phyloP scores from a whole-genome alignment of 1,140 invertebrate species.

The Lordiphosa collinella region DNA sequence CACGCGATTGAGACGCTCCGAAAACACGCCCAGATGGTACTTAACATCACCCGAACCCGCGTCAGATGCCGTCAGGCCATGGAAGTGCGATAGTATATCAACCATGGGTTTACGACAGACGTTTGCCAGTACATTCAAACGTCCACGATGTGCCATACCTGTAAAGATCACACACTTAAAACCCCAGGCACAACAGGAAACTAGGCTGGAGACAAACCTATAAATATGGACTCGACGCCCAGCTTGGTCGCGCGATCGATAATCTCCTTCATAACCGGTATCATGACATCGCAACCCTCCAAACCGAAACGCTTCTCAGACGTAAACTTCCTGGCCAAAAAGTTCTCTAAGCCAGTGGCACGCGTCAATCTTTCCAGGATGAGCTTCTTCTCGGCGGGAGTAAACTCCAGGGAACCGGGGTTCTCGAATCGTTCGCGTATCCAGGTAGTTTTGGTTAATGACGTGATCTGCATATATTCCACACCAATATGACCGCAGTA shows the following conservation, averaged over 20 bases:
- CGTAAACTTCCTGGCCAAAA: slow-evolving; percentile 92
- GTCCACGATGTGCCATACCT: slow-evolving; percentile 96
- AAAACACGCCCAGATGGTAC: slow-evolving; percentile 94
- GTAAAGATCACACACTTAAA: slow-evolving; percentile 82
- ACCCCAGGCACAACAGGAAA: neutral
- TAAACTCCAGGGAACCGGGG: slow-evolving; percentile 80
- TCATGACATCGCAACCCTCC: slow-evolving; percentile 94
- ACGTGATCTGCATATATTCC: slow-evolving; percentile 94
- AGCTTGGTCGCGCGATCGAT: slow-evolving; percentile 89
- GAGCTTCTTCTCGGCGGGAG: slow-evolving; percentile 37
- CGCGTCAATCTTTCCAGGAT: slow-evolving; percentile 50
- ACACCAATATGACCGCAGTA: slow-evolving; percentile 87
- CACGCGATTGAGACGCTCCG: slow-evolving; percentile 88
- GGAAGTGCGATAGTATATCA: slow-evolving; percentile 93
- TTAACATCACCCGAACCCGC: slow-evolving; percentile 95
- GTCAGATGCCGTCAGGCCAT: slow-evolving; percentile 87
- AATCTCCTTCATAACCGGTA: slow-evolving; percentile 92
- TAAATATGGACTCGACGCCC: slow-evolving; percentile 86
- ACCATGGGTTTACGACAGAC: slow-evolving; percentile 92
- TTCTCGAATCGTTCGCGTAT: slow-evolving; percentile 89
- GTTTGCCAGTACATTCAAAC: slow-evolving; percentile 94
- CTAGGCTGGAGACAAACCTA: neutral
- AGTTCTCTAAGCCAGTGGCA: slow-evolving; percentile 86
- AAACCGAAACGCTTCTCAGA: slow-evolving; percentile 95
- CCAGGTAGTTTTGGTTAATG: slow-evolving; percentile 89